Conservation (phyloP, 1,140 invertebrate genomes). For the Lucilia cuprina region DNA sequence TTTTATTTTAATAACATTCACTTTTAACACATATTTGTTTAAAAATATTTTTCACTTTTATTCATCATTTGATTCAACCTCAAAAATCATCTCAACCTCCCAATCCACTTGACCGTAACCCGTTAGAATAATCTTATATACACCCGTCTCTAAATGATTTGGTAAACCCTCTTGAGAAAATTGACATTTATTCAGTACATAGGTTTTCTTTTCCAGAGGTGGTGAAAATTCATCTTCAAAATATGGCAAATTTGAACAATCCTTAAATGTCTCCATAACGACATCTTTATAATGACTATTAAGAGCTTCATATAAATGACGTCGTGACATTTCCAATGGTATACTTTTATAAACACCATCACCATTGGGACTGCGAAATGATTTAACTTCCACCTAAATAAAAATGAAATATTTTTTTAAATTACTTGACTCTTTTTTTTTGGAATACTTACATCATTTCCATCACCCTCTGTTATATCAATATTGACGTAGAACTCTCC, state of each 20-base stretch:
- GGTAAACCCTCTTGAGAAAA: neutral
- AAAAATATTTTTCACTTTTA: too few species aligned
- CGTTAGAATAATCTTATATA: neutral
- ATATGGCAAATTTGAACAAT: neutral
- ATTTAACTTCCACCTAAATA: neutral
- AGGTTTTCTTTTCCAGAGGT: neutral
- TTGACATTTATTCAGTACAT: neutral
- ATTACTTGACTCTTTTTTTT: too few species aligned
- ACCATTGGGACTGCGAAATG: constrained; percentile 34
- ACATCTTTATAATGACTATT: neutral
- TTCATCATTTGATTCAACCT: neutral
- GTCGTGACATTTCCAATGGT: constrained; percentile 40
- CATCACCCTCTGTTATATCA: neutral
- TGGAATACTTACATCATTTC: neutral
- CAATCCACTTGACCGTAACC: constrained; percentile 14
- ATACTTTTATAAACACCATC: constrained; percentile 45
- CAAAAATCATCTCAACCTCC: neutral
- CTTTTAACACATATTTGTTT: too few species aligned
- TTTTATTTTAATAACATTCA: too few species aligned
- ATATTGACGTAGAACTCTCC: constrained; percentile 24
- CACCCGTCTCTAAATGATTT: neutral
- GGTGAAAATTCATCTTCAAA: neutral
- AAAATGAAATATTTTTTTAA: too few species aligned
- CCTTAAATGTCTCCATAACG: neutral
- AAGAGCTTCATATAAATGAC: constrained; percentile 22